These are phyloP conservation scores for Drosophila rhopaloa DNA, from an alignment of 1,140 invertebrate species.

Conservation along the genomic window DNA sequence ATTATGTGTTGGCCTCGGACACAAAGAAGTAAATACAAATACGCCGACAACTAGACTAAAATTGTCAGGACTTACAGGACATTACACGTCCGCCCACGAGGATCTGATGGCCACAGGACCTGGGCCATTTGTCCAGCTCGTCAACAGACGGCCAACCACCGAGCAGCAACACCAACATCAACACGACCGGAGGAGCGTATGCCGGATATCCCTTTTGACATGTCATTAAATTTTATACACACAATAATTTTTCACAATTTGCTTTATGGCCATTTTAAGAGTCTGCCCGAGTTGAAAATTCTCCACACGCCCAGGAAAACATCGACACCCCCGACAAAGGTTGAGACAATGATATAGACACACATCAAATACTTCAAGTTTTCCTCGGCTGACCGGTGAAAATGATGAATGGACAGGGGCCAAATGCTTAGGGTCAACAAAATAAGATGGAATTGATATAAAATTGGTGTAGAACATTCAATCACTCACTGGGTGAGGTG, in stretches of 20 bases:
- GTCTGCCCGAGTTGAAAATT: slow-evolving; percentile 47
- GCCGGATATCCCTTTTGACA: slow-evolving; percentile 83
- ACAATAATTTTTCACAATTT: slow-evolving; percentile 84
- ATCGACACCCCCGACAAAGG: slow-evolving; percentile 37
- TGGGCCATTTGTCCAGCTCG: slow-evolving; percentile 67
- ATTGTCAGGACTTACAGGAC: slow-evolving; percentile 78
- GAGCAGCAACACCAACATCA: slow-evolving; percentile 4
- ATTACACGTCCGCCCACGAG: slow-evolving; percentile 71
- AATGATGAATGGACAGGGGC: slow-evolving; percentile 42
- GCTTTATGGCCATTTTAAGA: slow-evolving; percentile 80
- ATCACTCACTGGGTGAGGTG: slow-evolving; percentile 28
- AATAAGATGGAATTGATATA: slow-evolving; percentile 21
- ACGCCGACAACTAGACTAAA: slow-evolving; percentile 76
- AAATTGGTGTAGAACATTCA: slow-evolving; percentile 41
- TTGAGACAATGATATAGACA: slow-evolving; percentile 37
- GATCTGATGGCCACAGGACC: slow-evolving; percentile 43
- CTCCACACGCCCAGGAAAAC: slow-evolving; percentile 19
- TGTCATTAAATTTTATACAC: slow-evolving; percentile 83
- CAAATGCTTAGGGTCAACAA: slow-evolving; percentile 23
- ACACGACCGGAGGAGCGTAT: slow-evolving; percentile 41
- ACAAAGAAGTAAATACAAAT: slow-evolving; percentile 71
- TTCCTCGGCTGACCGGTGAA: slow-evolving; percentile 10
- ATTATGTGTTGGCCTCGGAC: slow-evolving; percentile 64
- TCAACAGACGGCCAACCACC: slow-evolving; percentile 23
- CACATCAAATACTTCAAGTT: slow-evolving; percentile 28